Base-by-base conservation (phyloP, 2,113 vertebrate genomes). In the Rhadina sibilatrix region DNA sequence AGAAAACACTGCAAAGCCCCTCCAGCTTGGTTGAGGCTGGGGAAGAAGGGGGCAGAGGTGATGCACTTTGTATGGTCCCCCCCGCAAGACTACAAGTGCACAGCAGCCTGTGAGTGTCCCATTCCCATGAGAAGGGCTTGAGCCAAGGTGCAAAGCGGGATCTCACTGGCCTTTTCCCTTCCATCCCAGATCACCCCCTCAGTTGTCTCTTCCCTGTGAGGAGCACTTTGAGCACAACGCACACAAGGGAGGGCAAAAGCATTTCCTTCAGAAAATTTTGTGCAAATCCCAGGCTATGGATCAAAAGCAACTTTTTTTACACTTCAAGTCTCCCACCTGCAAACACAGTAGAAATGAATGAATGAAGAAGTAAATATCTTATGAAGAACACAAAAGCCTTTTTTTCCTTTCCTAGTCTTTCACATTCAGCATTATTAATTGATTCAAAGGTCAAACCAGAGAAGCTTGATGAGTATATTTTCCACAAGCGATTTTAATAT, bases 241-340 rank as follows among this genome's bases (percentile, higher is more conserved):
- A 53, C 30, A 1, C 6, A 83, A 83, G 6, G 30, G 33, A 68
- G 9, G 10, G 25, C 3, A 44, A 83, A 89, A 82, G 5, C 8
- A 49, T 88, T 88, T 88, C 46, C 71, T 94, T 83, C 54, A 90
- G 49, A 15, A 83, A 79, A 81, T 57, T 77, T 42, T 15, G 30
- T 85, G 42, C 49, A 81, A 71, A 54, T 15, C 8, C 8, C 61
- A 85, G 33, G 10, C 66, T 87, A 20, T 37, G 28, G 53, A n/a
- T 80, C 35, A 77, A 83, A 90, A 89, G 35, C 5, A 87, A 85
- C 8, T 42, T 68, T 57, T 65, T 65, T 49, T 70, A 38, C 50
- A 50, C 15, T 80, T 91, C 64, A 22, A 23, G 30, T 50, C 33
- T 77, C n/a, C 70, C 28, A 40, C n/a, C 64, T 61, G 53, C 10